Evolutionary conservation across 1,140 invertebrate species (phyloP).

Genomic region (Drosophila prosaltans): DNA sequence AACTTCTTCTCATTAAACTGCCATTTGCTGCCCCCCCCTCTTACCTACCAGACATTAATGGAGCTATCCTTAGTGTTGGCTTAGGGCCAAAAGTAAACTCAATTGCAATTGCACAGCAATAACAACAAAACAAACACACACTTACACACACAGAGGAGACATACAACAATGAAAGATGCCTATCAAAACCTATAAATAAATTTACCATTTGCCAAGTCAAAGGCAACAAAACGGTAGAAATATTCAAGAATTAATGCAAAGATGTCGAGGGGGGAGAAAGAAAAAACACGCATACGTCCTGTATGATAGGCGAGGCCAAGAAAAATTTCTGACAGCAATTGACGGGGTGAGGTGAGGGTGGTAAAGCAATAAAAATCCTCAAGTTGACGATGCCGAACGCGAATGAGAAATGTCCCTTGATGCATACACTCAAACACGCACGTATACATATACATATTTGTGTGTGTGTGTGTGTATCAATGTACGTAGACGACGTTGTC

Average conservation of each 20-base stretch:
- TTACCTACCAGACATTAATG: neutral
- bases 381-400: slow-evolving; percentile 44
- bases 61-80: slow-evolving; percentile 12
- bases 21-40: neutral
- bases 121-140: slow-evolving; percentile 30
- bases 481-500: slow-evolving; percentile 33
- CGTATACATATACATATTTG: neutral
- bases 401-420: slow-evolving; percentile 19
- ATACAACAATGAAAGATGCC: slow-evolving; percentile 52
- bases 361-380: slow-evolving; percentile 65
- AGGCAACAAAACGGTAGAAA: slow-evolving; percentile 44
- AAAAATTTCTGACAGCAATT: neutral
- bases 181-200: slow-evolving; percentile 64
- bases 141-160: slow-evolving; percentile 25
- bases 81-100: slow-evolving; percentile 7
- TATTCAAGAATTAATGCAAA: slow-evolving; percentile 64
- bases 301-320: slow-evolving; percentile 29
- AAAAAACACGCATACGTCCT: slow-evolving; percentile 54
- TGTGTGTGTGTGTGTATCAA: no score
- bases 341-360: neutral
- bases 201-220: slow-evolving; percentile 49
- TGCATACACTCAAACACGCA: neutral
- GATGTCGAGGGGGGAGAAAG: slow-evolving; percentile 3
- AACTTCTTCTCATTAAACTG: slow-evolving; percentile 12
- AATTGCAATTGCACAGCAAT: slow-evolving; percentile 26